Percentiles rank a stretch among this genome's conserved stretches.
Conservation (phyloP, 2,797 vertebrate species). For the Erethizon dorsatum region DNA sequence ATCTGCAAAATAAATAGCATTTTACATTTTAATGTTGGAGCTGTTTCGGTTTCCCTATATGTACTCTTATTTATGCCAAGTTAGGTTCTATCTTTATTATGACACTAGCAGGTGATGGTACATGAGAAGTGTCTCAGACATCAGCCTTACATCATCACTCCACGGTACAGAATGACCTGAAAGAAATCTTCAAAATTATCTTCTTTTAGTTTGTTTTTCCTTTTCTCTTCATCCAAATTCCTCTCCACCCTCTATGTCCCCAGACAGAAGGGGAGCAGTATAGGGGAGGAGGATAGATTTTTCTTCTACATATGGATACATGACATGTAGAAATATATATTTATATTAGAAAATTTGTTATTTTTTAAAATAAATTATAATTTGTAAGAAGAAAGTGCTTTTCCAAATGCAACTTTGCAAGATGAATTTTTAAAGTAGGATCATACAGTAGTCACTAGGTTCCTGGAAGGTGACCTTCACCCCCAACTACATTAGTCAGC, state of each 20-base stretch:
- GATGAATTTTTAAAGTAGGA: conserved; percentile 56
- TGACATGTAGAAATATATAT: background rate
- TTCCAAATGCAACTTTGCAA: conserved; percentile 59
- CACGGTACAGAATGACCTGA: background rate
- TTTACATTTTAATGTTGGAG: conserved; percentile 39
- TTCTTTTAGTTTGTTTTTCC: conserved; percentile 20
- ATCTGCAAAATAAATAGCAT: background rate
- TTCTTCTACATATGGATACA: conserved; percentile 24
- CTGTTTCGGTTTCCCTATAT: background rate
- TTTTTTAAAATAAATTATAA: conserved; percentile 66
- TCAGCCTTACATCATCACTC: background rate
- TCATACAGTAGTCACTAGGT: conserved; percentile 44
- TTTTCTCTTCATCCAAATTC: background rate
- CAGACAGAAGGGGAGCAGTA: background rate
- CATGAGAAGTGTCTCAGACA: background rate
- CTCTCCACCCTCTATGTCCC: background rate
- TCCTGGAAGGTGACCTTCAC: conserved; percentile 81
- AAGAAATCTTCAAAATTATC: background rate
- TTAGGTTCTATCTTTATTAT: conserved; percentile 7
- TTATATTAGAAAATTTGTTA: conserved; percentile 49
- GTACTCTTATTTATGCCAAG: background rate
- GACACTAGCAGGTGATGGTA: background rate
- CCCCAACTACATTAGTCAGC: conserved; percentile 78
- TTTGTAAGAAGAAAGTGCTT: conserved; percentile 51
- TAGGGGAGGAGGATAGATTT: background rate